These are phyloP conservation scores for Agriopis marginaria DNA, from an alignment of 2,888 invertebrate species.

Conservation along the genomic window DNA sequence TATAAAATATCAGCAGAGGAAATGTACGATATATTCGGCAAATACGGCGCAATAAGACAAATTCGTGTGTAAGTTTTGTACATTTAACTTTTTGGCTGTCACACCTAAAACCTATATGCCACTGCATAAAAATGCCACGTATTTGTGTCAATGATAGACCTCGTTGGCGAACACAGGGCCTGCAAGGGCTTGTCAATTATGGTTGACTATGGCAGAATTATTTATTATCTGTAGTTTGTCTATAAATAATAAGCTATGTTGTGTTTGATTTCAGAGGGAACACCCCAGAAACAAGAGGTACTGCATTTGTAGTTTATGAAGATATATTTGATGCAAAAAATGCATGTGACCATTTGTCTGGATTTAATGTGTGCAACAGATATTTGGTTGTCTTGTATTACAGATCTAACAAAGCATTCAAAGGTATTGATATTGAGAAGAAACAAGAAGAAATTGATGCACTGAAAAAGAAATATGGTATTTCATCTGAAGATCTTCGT, in stretches of 20 bases:
- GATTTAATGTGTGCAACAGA: slow-evolving; percentile 99
- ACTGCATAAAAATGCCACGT: too few species aligned
- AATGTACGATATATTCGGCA: slow-evolving; percentile 99
- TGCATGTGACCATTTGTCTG: slow-evolving; percentile 99
- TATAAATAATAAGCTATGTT: slow-evolving; percentile 7
- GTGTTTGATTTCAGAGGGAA: slow-evolving; percentile 91
- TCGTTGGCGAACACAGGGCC: too few species aligned
- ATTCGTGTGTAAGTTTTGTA: slow-evolving; percentile 94
- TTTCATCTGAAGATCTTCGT: slow-evolving; percentile 86
- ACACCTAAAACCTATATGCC: neutral
- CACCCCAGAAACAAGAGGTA: slow-evolving; percentile 98
- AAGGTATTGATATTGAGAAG: slow-evolving; percentile 97
- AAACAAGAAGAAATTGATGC: slow-evolving; percentile 98
- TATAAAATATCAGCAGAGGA: slow-evolving; percentile 99
- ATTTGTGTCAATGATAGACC: too few species aligned
- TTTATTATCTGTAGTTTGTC: slow-evolving; percentile 6
- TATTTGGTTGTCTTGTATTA: slow-evolving; percentile 99
- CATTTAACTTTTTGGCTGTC: neutral
- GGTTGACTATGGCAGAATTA: neutral
- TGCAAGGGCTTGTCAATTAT: too few species aligned
- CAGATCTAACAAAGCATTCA: slow-evolving; percentile 98
- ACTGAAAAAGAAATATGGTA: slow-evolving; percentile 97
- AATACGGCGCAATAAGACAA: slow-evolving; percentile 99
- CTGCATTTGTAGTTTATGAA: slow-evolving; percentile 99
- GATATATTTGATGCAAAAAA: slow-evolving; percentile 99